Percentiles rank a stretch among this genome's conserved stretches.
Evolutionary conservation across 2,113 vertebrate genomes (phyloP).

Genomic region (Corythaeola cristata): DNA sequence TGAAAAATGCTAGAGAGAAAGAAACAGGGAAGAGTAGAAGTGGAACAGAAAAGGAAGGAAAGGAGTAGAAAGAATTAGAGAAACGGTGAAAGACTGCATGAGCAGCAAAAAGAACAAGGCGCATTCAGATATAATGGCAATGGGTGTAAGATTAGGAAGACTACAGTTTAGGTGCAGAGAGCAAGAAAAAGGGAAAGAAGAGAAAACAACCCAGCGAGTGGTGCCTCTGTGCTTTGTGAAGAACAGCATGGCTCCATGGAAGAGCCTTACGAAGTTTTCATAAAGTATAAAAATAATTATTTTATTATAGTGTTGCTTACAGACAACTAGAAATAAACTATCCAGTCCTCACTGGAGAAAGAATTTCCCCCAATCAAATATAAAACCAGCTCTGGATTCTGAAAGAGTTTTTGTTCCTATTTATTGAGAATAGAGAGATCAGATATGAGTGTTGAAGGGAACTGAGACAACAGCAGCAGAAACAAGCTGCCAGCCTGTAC

Average conservation of each 20-base stretch:
- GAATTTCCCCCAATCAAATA: background rate
- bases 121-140: background rate
- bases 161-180: background rate
- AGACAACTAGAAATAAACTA: background rate
- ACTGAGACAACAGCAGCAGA: background rate
- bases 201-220: background rate
- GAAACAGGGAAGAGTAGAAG: background rate
- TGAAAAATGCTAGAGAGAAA: background rate
- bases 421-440: background rate
- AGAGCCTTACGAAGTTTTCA: background rate
- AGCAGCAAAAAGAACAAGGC: background rate
- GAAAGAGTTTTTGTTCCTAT: background rate
- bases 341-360: background rate
- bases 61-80: background rate
- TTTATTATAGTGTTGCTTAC: background rate
- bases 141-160: background rate
- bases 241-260: background rate
- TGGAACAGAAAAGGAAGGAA: background rate
- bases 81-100: background rate
- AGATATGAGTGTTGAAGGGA: background rate
- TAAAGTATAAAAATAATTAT: background rate
- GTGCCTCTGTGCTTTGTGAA: background rate
- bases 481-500: background rate
- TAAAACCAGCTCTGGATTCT: background rate
- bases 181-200: background rate